Evolutionary conservation across 2,888 invertebrate genomes (phyloP).

Genomic region (Leptothorax acervorum): DNA sequence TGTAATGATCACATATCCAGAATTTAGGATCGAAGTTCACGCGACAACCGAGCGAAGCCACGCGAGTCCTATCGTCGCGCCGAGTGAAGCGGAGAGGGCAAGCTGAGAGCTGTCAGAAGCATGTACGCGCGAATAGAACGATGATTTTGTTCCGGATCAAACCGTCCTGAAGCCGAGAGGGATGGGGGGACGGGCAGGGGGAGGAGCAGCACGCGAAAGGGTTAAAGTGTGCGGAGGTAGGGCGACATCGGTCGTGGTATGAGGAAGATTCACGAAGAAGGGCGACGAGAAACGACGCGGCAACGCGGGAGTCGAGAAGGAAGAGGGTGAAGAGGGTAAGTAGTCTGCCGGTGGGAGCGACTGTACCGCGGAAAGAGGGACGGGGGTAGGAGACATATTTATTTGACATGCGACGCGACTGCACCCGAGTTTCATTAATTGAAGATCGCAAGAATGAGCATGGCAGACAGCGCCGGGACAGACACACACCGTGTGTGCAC

Average conservation of each 20-base stretch:
- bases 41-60: conserved; percentile 29
- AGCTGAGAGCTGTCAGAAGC: conserved; percentile 74
- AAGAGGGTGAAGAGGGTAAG: conserved; percentile 59
- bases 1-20: conserved; percentile 8
- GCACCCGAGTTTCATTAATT: conserved; percentile 86
- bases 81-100: conserved; percentile 36
- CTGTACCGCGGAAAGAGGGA: conserved; percentile 53
- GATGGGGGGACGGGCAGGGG: conserved; percentile 53
- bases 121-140: conserved; percentile 77
- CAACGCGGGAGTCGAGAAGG: conserved; percentile 63
- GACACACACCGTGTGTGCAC: conserved; percentile 75
- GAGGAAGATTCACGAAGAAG: conserved; percentile 76
- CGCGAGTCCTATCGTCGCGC: conserved; percentile 33
- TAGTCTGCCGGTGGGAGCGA: conserved; percentile 45
- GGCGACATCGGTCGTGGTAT: conserved; percentile 68
- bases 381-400: conserved; percentile 84
- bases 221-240: conserved; percentile 70
- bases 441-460: conserved; percentile 85
- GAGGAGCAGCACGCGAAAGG: conserved; percentile 65
- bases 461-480: conserved; percentile 82
- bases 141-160: conserved; percentile 79
- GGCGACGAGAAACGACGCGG: conserved; percentile 71
- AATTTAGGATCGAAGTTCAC: conserved; percentile 54
- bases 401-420: conserved; percentile 86
- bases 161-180: conserved; percentile 68